Base-by-base conservation (phyloP, 2,888 invertebrate genomes). In the Cremastobaeus sp. region DNA sequence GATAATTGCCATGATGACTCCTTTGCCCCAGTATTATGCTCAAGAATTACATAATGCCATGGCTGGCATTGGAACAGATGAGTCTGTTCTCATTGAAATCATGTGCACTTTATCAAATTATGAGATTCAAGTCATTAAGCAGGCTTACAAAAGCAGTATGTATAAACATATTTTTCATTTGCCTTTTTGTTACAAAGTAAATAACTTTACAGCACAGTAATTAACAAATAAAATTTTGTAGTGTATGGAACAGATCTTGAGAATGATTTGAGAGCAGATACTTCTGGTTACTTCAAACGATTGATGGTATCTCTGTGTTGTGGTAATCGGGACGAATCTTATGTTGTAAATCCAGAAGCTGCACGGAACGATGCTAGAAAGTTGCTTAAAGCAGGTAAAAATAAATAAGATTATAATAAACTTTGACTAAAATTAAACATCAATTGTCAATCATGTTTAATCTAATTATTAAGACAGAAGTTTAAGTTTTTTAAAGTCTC, bases 251-350 rank as follows among this genome's bases (percentile, higher is more conserved):
- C 90, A 54, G 90, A 93, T 30, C 89, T 97, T 78, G 97, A 97
- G 84, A 91, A 93, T 50, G 96, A 96, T 85, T 88, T 98, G 18
- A 91, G 91, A 75, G 92, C 93, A 48, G 98, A 98, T 86, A 97
- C 97, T 1, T 95, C 95, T 45, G 98, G 98, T 9, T 93, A 93
- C 84, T 98, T 98, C 89, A 94, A 95, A 87, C 91, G 97, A 57
- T 90, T 98, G 35, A 92, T 98, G 89, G 93, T 96, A 17, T 95
- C 97, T 20, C 88, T 96, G 11, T 93, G 93, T 82, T 92, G 93
- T 85, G 94, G 93, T 37, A 93, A 93, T 83, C 90, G 96, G 79
- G 92, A 95, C 85, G 98, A 98, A 88, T 92, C 92, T 77, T 92
- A 92, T 84, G 90, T 92, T 9, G 90, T 92, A 3, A 93, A 97